Base-by-base conservation (phyloP, 2,888 invertebrate species). In the Apoda limacodes region DNA sequence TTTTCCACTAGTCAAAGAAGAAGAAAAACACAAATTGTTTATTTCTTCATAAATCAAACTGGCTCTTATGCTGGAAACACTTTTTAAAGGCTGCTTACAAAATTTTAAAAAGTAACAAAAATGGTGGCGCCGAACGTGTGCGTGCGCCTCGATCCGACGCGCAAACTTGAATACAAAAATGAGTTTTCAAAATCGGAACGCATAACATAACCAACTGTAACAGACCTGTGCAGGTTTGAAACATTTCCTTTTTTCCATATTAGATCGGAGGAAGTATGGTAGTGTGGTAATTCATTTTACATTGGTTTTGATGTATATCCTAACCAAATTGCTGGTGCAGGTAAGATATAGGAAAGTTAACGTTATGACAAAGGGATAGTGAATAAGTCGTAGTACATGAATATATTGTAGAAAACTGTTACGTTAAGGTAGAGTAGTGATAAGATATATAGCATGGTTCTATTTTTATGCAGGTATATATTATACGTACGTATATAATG, bases 161-260 rank as follows among this genome's bases (percentile, higher is more conserved):
- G 56, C 64, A 55, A 65, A 62, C 60, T 52, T 60, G 71, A 75
- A 71, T 75, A 68, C 65, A 47, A 63, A 69, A 67, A 64, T 56
- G 55, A 51, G 59, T 64, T 68, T 70, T 68, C 62, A 68, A 71
- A 76, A 70, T 72, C 60, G 64, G 60, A 60, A 61, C 58, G 53
- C 41, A 41, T 36, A 25, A 25, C 6, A 2, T 28, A 20, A 2
- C 68, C 66, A 67, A 9, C 17, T 7, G 7, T 17, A 46, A 29
- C 36, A 43, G 67, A 60, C 24, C 64, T 42, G 5, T 53, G 19
- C 25, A 38, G 35, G 46, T 52, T 37, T 48, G 52, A 55, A 47
- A 32, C 22, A 35, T 43, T 37, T 33, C 44, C 43, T 45, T 45
- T 41, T 19, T 22, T 23, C 7, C 22, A 29, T 37, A n/a, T 35